Conservation (phyloP, 2,888 invertebrate genomes). For the Anarsia innoxiella region DNA sequence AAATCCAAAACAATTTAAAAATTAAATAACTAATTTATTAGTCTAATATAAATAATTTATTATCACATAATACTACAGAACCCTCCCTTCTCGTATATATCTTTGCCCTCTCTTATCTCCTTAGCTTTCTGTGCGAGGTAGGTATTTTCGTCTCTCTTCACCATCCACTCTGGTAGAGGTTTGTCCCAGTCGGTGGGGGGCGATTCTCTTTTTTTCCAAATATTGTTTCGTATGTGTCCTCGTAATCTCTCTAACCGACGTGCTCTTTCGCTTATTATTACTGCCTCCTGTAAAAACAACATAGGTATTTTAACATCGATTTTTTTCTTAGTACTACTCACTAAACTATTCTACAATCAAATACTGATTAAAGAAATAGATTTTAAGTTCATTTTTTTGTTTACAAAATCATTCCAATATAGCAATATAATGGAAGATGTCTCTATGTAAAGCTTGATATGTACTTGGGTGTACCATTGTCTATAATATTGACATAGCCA, state of each 20-base stretch:
- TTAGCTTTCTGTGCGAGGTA: slow-evolving; percentile 79
- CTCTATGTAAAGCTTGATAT: no score
- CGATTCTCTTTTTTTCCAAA: slow-evolving; percentile 83
- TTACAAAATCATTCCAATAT: no score
- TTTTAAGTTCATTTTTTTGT: no score
- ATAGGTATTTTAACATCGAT: no score
- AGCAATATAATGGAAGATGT: no score
- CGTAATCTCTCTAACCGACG: slow-evolving; percentile 78
- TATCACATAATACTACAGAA: slow-evolving; percentile 56
- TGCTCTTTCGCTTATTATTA: slow-evolving; percentile 82
- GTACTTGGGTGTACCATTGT: no score
- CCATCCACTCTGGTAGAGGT: slow-evolving; percentile 85
- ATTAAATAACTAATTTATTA: slow-evolving; percentile 13
- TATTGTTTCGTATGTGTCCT: slow-evolving; percentile 82
- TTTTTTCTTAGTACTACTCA: no score
- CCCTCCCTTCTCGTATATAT: slow-evolving; percentile 30
- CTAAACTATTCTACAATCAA: no score
- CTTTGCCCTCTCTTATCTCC: slow-evolving; percentile 68
- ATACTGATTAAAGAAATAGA: no score
- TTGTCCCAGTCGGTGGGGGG: slow-evolving; percentile 90
- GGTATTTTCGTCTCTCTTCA: slow-evolving; percentile 78
- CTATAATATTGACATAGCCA: no score
- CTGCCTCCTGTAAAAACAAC: slow-evolving; percentile 65
- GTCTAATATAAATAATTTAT: background rate
- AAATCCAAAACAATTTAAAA: no score